These are phyloP conservation scores for Cephalopholis sonnerati DNA, from an alignment of 2,113 vertebrate genomes.

Conservation along the genomic window DNA sequence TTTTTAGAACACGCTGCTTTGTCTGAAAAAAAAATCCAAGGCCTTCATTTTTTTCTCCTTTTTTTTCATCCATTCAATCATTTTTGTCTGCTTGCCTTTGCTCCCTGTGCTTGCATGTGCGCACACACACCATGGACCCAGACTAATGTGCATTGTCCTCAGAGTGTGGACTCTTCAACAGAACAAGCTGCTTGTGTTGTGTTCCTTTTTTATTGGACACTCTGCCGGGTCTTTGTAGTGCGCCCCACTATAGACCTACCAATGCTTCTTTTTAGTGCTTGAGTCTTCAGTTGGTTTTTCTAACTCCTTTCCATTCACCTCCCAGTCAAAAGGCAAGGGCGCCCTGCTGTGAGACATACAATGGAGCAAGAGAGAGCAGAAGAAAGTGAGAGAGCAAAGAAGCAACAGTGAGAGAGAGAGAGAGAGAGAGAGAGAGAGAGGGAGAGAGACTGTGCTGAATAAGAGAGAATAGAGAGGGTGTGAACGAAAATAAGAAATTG, in stretches of 20 bases:
- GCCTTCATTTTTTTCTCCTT: not conserved
- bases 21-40: not conserved
- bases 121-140: slow-evolving; percentile 25
- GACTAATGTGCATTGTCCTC: slow-evolving; percentile 70
- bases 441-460: slow-evolving; percentile 3
- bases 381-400: slow-evolving; percentile 44
- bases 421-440: slow-evolving; percentile 11
- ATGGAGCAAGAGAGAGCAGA: slow-evolving; percentile 54
- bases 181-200: slow-evolving; percentile 80
- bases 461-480: slow-evolving; percentile 15
- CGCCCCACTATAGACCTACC: slow-evolving; percentile 65
- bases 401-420: not conserved
- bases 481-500: slow-evolving; percentile 1
- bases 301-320: slow-evolving; percentile 80
- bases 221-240: slow-evolving; percentile 64
- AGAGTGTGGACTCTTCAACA: slow-evolving; percentile 60
- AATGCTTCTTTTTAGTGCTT: slow-evolving; percentile 71
- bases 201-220: slow-evolving; percentile 68
- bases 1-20: not conserved
- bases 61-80: slow-evolving; percentile 22
- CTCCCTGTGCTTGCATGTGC: not conserved
- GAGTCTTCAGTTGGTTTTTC: slow-evolving; percentile 79
- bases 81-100: slow-evolving; percentile 20
- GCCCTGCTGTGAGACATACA: slow-evolving; percentile 70
- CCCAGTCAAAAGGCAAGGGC: slow-evolving; percentile 81